Base-by-base conservation (phyloP, 2,888 invertebrate genomes). In the Exephanes ischioxanthus region DNA sequence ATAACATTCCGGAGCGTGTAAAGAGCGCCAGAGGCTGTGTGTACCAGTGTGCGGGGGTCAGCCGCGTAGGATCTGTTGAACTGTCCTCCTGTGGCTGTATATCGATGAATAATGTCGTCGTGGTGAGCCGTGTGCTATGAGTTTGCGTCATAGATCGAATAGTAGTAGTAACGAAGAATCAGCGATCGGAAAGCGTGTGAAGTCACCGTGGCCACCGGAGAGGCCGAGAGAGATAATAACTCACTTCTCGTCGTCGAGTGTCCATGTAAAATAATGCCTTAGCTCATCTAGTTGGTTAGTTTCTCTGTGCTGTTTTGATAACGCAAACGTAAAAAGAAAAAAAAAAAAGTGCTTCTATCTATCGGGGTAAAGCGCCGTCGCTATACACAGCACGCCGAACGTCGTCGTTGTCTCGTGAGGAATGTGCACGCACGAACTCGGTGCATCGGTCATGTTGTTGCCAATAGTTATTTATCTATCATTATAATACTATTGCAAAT, bases 251-350 rank as follows among this genome's bases (percentile, higher is more conserved):
- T 81, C 85, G 80, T 72, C 87, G 84, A 89, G 89, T 90, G 90
- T 86, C 88, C 91, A 91, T 89, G 90, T 91, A 91, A 91, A 90
- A 88, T 89, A 84, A 89, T 88, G 83, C 89, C 83, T 88, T 90
- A 87, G 88, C 87, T 88, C 73, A 87, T 88, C 89, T 87, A 88
- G 88, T 91, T 88, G 90, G 91, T 91, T 91, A 91, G 91, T 91
- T 90, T 83, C 71, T 58, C 87, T 84, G 90, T 89, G 90, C 87
- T 88, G 83, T 84, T 81, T 80, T 85, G 76, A 73, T 83, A 58
- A 58, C 22, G 26, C 11, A 26, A 58, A 53, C 53, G 53, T n/a
- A 16, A 51, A 51, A 1, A 19, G 2, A 26, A 73, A 73, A 33
- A 73, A 73, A 33, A 30, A 77, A 78, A 84, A 75, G 82, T 82